A percentile compares a stretch with the other conserved stretches of the same genome.
These are phyloP conservation scores for Drosophila formosana DNA, from an alignment of 2,888 invertebrate species.

Conservation along the genomic window DNA sequence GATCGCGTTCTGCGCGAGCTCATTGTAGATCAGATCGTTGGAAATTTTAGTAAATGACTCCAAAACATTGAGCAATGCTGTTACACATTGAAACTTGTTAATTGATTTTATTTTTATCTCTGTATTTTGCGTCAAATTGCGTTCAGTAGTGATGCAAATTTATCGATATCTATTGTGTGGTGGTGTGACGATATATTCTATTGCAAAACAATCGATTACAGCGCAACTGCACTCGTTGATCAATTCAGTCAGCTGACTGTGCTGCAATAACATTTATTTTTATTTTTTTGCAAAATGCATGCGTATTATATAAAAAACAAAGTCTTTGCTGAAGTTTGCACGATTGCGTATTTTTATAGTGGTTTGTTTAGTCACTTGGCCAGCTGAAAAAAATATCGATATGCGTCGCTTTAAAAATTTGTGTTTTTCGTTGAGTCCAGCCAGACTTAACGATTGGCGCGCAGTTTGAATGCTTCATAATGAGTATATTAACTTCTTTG, in stretches of 20 bases:
- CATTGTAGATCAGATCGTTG: constrained; percentile 52
- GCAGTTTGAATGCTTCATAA: not conserved
- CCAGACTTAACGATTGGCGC: not conserved
- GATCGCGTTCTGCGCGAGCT: constrained; percentile 53
- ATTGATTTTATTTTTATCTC: constrained; percentile 49
- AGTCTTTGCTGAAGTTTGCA: no score
- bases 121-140: constrained; percentile 15
- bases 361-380: no score
- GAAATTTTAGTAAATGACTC: constrained; percentile 19
- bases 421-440: not conserved
- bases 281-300: no score
- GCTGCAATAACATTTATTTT: not conserved
- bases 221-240: not conserved
- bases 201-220: not conserved
- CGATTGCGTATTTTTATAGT: no score
- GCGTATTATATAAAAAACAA: no score
- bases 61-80: constrained; percentile 44
- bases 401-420: not conserved
- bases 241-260: not conserved
- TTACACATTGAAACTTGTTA: constrained; percentile 26
- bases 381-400: not conserved
- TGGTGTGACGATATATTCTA: constrained; percentile 23
- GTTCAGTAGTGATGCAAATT: constrained; percentile 11
- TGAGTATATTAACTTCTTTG: no score
- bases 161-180: constrained; percentile 28